These are phyloP conservation scores for Chelonoidis abingdonii DNA, from an alignment of 2,113 vertebrate species.

Conservation along the genomic window DNA sequence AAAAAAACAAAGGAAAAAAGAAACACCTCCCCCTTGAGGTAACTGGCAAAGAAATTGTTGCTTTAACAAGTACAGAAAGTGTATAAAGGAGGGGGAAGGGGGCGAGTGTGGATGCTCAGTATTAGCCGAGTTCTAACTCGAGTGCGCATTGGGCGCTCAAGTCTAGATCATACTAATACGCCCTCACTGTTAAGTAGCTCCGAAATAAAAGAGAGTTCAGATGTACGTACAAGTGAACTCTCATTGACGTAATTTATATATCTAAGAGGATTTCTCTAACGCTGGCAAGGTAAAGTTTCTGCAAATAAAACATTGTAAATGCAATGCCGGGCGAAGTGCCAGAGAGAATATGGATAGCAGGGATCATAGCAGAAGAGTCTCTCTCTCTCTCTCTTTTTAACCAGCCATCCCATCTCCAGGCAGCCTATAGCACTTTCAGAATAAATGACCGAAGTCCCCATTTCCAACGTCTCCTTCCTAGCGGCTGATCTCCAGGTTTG, in stretches of 20 bases:
- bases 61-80: background rate
- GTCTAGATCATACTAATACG: constrained; percentile 70
- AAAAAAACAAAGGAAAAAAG: no score
- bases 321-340: constrained; percentile 77
- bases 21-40: background rate
- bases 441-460: constrained; percentile 59
- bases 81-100: background rate
- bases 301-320: constrained; percentile 80
- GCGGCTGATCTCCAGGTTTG: constrained; percentile 55
- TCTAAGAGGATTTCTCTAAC: constrained; percentile 78
- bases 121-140: constrained; percentile 25
- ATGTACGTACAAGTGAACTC: constrained; percentile 74
- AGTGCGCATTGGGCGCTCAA: constrained; percentile 33
- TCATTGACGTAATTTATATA: constrained; percentile 79
- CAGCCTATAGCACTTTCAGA: constrained; percentile 68
- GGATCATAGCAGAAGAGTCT: constrained; percentile 62
- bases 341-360: constrained; percentile 75
- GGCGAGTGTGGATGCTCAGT: background rate
- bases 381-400: background rate
- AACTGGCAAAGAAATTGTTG: background rate
- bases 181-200: constrained; percentile 68
- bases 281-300: constrained; percentile 78
- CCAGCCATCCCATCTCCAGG: constrained; percentile 71
- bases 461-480: constrained; percentile 69
- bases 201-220: constrained; percentile 65